Evolutionary conservation across 2,113 vertebrate genomes (phyloP).

Genomic region (Dipodomys stephensi): DNA sequence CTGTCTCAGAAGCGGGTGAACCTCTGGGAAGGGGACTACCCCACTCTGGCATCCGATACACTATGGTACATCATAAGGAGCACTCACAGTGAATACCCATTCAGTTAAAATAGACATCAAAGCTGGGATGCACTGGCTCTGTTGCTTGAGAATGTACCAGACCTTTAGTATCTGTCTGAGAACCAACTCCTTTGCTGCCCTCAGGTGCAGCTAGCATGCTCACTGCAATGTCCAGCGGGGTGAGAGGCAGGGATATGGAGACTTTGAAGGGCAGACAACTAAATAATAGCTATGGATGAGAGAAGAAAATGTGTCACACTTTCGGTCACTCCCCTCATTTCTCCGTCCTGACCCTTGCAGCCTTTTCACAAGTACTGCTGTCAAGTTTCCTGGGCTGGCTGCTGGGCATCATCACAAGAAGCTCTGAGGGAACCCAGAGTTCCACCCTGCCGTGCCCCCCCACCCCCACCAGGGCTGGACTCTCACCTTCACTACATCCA

Average conservation of each 20-base stretch:
- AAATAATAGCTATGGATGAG: not conserved
- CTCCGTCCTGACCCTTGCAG: fast-evolving
- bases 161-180: not conserved
- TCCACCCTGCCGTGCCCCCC: too few relatives aligned
- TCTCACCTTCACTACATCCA: constrained; percentile 93
- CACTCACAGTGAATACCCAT: not conserved
- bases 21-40: not conserved
- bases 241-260: fast-evolving
- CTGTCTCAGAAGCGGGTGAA: not conserved
- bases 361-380: not conserved
- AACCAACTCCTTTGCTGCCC: not conserved
- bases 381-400: not conserved
- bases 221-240: not conserved
- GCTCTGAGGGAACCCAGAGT: not conserved
- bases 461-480: not conserved
- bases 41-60: not conserved
- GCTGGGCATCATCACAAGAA: not conserved
- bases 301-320: not conserved
- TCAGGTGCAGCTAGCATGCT: not conserved
- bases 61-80: not conserved
- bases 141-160: not conserved
- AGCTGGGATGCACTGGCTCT: not conserved
- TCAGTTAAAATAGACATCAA: not conserved
- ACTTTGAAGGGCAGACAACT: not conserved
- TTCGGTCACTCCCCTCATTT: not conserved